A percentile compares a stretch with the other conserved stretches of the same genome.
These are phyloP conservation scores for Montipora sp. DNA, from an alignment of 64 coral and sea anemone species.

Conservation along the genomic window DNA sequence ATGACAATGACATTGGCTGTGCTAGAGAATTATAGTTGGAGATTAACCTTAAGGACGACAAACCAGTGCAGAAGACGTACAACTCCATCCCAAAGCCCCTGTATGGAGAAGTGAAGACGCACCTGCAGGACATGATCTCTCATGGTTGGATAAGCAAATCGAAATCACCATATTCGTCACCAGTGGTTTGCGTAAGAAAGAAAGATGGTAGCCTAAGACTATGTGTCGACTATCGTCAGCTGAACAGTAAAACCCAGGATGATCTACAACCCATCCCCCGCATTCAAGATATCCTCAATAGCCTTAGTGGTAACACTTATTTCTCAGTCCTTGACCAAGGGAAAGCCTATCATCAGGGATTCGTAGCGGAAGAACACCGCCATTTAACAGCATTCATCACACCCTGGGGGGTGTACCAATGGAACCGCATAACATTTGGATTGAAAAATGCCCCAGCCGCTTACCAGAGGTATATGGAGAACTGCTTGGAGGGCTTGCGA, in stretches of 20 bases:
- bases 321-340: background rate
- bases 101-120: background rate
- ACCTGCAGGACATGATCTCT: background rate
- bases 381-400: slow-evolving; percentile 11
- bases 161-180: slow-evolving; percentile 9
- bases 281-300: background rate
- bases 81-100: background rate
- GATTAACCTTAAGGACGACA: background rate
- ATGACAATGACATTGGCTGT: background rate
- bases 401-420: slow-evolving; percentile 15
- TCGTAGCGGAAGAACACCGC: slow-evolving; percentile 31
- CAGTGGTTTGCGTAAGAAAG: background rate
- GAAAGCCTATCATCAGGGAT: background rate
- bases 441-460: slow-evolving; percentile 13
- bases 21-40: background rate
- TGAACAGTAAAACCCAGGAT: background rate
- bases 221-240: background rate
- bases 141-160: slow-evolving; percentile 9
- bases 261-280: background rate
- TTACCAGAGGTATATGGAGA: slow-evolving; percentile 46
- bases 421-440: slow-evolving; percentile 40
- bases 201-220: background rate
- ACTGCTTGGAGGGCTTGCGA: background rate
- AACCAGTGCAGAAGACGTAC: background rate
- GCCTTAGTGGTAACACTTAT: background rate